phyloP scores from a whole-genome alignment of 2,888 invertebrate species.

The Rhamphomyia laevipes region DNA sequence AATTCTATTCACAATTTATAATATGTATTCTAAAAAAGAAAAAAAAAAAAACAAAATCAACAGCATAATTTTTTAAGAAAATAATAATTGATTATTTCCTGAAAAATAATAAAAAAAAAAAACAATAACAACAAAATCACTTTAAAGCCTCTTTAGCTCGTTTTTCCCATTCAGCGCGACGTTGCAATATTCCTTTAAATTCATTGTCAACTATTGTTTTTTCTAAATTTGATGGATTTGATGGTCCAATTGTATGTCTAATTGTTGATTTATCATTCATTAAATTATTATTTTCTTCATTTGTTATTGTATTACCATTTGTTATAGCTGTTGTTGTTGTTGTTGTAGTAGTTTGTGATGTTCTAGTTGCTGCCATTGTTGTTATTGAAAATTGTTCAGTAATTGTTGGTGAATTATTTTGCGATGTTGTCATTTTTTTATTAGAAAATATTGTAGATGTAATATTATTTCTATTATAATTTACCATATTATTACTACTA shows the following conservation, averaged over 20 bases:
- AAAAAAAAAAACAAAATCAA: too few species aligned
- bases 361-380: conserved; percentile 20
- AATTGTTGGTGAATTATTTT: conserved; percentile 14
- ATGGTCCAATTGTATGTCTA: conserved; percentile 9
- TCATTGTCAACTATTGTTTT: conserved; percentile 21
- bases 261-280: not conserved
- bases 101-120: too few species aligned
- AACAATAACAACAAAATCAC: conserved; percentile 15
- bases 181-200: conserved; percentile 61
- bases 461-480: conserved; percentile 11
- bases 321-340: conserved; percentile 8
- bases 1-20: too few species aligned
- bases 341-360: conserved; percentile 19
- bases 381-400: not conserved
- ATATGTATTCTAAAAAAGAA: too few species aligned
- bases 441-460: conserved; percentile 1
- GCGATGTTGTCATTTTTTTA: conserved; percentile 4
- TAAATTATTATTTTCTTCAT: not conserved
- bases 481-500: conserved; percentile 17
- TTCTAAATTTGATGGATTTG: conserved; percentile 13
- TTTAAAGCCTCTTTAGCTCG: conserved; percentile 53
- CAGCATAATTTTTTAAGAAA: too few species aligned
- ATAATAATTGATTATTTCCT: too few species aligned
- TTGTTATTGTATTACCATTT: not conserved
- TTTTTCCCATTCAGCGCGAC: conserved; percentile 67